Evolutionary conservation across 2,797 vertebrate genomes (phyloP).

Genomic region (Podarcis lilfordi): DNA sequence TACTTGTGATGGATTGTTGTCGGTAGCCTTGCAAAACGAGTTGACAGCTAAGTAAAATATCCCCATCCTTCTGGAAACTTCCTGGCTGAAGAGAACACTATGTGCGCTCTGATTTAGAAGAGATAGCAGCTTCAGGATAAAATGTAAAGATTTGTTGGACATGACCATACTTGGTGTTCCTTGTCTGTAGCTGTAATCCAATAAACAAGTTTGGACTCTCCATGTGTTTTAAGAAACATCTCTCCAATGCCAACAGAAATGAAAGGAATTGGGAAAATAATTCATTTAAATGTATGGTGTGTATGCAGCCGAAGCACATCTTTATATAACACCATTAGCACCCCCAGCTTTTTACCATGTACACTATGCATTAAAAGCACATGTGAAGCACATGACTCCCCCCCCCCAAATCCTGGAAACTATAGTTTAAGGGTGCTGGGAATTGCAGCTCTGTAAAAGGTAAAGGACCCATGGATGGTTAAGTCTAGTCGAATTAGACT

Average conservation of each 20-base stretch:
- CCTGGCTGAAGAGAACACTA: neutral
- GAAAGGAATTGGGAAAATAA: neutral
- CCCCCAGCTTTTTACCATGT: no score
- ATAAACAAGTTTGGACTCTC: neutral
- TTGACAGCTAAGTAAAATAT: neutral
- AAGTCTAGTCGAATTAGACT: no score
- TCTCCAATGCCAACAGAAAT: neutral
- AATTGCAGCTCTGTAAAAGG: no score
- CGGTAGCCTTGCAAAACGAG: neutral
- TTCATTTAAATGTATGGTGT: neutral
- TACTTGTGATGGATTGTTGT: neutral
- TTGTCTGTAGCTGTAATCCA: neutral
- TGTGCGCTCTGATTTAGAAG: neutral
- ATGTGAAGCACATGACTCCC: no score
- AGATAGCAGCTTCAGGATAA: neutral
- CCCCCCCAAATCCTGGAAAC: no score
- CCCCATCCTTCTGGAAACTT: neutral
- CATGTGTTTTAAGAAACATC: neutral
- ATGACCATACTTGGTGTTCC: neutral
- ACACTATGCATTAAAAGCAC: no score
- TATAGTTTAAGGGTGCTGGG: no score
- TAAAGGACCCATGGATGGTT: no score
- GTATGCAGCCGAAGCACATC: no score
- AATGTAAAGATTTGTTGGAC: accelerated
- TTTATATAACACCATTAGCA: neutral